Percentiles rank a stretch among this genome's conserved stretches.
Evolutionary conservation across 2,888 invertebrate species (phyloP).

Genomic region (Aleiodes testaceus): DNA sequence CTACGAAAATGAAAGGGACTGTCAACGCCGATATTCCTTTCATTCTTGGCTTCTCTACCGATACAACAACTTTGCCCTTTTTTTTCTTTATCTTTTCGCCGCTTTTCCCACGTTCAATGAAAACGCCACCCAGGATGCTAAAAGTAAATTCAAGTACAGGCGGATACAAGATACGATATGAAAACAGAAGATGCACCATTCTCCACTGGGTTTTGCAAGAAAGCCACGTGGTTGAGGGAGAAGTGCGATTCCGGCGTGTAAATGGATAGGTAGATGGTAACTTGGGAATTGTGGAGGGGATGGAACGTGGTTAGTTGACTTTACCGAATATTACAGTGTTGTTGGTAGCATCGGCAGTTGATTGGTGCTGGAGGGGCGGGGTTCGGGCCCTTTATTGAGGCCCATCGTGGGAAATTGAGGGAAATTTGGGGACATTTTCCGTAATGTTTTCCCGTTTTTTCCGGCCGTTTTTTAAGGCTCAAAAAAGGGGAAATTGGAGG

Average conservation of each 20-base stretch:
- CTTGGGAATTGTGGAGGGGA: constrained; percentile 63
- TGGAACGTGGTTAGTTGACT: constrained; percentile 73
- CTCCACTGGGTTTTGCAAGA: too few relatives aligned
- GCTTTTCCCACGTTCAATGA: constrained; percentile 27
- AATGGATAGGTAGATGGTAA: neutral
- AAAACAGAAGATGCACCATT: constrained; percentile 1
- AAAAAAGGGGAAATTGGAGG: constrained; percentile 43
- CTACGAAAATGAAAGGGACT: constrained; percentile 21
- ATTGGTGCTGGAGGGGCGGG: constrained; percentile 65
- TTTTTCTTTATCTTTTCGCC: constrained; percentile 14
- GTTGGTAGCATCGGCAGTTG: constrained; percentile 48
- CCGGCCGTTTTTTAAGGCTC: neutral
- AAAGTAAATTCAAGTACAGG: constrained; percentile 27
- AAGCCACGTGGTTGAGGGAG: constrained; percentile 52
- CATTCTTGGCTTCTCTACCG: constrained; percentile 15
- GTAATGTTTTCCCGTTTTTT: neutral
- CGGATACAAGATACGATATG: constrained; percentile 51
- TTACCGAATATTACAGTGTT: constrained; percentile 61
- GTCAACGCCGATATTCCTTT: neutral
- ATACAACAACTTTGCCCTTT: constrained; percentile 11
- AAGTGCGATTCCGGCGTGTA: constrained; percentile 28
- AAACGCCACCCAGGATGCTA: constrained; percentile 13
- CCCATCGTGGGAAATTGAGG: neutral
- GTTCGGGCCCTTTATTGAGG: constrained; percentile 47
- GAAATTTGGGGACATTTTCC: constrained; percentile 31